A percentile compares a stretch with the other conserved stretches of the same genome.
Evolutionary conservation across 2,797 vertebrate genomes (phyloP).

Genomic region (Synanceia verrucosa): DNA sequence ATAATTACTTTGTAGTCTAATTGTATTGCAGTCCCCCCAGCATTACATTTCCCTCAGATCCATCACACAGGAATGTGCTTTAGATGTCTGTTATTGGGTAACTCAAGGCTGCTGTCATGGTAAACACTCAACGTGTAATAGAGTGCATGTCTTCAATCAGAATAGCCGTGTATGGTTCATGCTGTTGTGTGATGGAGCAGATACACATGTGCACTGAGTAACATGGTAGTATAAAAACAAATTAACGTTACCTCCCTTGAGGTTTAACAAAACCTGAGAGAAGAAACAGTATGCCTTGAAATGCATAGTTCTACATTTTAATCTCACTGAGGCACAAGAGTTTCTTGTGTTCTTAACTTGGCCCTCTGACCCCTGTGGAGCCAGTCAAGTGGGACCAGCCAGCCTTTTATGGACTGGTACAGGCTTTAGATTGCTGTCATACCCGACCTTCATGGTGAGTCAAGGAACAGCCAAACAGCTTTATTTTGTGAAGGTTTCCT

Average conservation of each 20-base stretch:
- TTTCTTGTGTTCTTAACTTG: no score
- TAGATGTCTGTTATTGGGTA: slow-evolving; percentile 8
- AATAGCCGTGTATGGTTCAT: background rate
- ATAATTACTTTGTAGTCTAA: slow-evolving; percentile 36
- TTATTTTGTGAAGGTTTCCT: slow-evolving; percentile 19
- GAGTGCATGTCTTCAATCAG: slow-evolving; percentile 28
- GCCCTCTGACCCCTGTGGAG: background rate
- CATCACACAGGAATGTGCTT: background rate
- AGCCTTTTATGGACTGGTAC: background rate
- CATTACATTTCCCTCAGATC: slow-evolving; percentile 14
- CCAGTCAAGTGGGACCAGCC: background rate
- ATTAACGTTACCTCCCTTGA: background rate
- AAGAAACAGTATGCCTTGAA: background rate
- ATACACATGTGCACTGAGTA: background rate
- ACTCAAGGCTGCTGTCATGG: slow-evolving; percentile 33
- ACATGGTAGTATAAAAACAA: slow-evolving; percentile 1
- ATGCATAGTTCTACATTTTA: background rate
- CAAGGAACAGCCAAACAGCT: slow-evolving; percentile 5
- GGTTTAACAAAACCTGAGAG: background rate
- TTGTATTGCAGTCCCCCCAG: background rate
- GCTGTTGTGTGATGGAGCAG: slow-evolving; percentile 7
- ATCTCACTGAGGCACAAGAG: no score
- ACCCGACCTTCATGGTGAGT: slow-evolving; percentile 1
- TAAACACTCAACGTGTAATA: slow-evolving; percentile 42
- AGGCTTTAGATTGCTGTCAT: slow-evolving; percentile 1